Evolutionary conservation across 2,888 invertebrate genomes (phyloP).

Genomic region (Drosophila koepferae): DNA sequence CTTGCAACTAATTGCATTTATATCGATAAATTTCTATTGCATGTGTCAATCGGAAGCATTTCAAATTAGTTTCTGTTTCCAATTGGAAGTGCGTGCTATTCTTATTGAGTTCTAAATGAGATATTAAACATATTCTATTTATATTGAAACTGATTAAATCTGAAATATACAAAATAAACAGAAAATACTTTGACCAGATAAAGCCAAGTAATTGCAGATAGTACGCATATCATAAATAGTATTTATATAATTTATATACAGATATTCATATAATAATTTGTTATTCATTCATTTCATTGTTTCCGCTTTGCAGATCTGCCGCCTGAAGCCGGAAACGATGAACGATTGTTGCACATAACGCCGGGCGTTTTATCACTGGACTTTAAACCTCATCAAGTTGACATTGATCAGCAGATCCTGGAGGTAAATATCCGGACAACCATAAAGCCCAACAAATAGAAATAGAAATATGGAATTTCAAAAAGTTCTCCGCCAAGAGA

Average conservation of each 20-base stretch:
- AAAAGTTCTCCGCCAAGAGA: background rate
- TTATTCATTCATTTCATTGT: conserved; percentile 24
- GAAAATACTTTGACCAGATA: background rate
- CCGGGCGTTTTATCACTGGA: conserved; percentile 82
- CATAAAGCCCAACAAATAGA: background rate
- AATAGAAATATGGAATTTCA: background rate
- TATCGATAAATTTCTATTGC: conserved; percentile 14
- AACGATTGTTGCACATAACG: conserved; percentile 83
- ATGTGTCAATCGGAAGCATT: background rate
- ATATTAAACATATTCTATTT: background rate
- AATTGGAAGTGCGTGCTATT: background rate
- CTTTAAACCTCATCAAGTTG: conserved; percentile 82
- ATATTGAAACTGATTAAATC: conserved; percentile 1
- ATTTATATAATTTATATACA: background rate
- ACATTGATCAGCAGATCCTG: conserved; percentile 85
- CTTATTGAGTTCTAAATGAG: background rate
- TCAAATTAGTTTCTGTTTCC: background rate
- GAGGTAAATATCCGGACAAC: conserved; percentile 67
- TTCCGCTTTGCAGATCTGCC: conserved; percentile 83
- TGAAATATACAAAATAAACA: background rate
- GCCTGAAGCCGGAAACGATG: conserved; percentile 84
- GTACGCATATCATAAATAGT: background rate
- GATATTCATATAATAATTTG: conserved; percentile 7
- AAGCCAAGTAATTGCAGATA: background rate
- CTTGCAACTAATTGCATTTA: conserved; percentile 3